Evolutionary conservation across 2,113 vertebrate species (phyloP), one percentile per base, ranked within the genome.

Genomic region (Burhinus bistriatus): DNA sequence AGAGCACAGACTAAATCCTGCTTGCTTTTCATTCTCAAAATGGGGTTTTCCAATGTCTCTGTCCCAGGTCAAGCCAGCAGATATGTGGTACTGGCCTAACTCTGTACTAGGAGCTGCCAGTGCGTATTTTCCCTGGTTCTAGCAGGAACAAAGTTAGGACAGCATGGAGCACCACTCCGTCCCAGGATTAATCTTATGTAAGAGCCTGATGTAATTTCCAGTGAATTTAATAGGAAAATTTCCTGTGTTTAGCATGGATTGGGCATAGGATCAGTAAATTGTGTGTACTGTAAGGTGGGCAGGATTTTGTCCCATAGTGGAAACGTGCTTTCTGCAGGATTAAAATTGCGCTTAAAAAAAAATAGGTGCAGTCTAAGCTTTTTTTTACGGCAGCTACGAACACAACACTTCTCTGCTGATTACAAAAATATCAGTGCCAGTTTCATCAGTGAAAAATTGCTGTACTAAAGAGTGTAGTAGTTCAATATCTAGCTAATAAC

Each of bases 321-420:
- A 64, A 80, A 42, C 22, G 12, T 78, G 42, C n/a, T 83, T 93
- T 71, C 34, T 84, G 57, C 64, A 84, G 75, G 40, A 72, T 62
- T 88, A 71, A 89, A 83, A 83, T n/a, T 86, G 65, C 73, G 70
- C 47, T 44, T 64, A 62, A 91, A 86, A 51, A 40, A 16, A 47
- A 23, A n/a, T 52, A 70, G 36, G 11, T 83, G 66, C 52, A 89
- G 75, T 87, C 66, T 66, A 32, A 27, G 32, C 91, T 96, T 96
- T 80, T 95, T 51, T 89, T 93, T 87, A 94, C 96, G 89, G 93
- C 89, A 97, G 81, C 96, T 97, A 94, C 65, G 88, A 94, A 49
- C 86, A 85, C 38, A 91, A 82, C 79, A 49, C 34, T 17, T 51
- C 34, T 81, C 51, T 70, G 38, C 80, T 69, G 57, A 79, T 75